Evolutionary conservation across 2,888 invertebrate species (phyloP), one percentile per base, ranked within the genome.

Genomic region (Diarsia rubi): DNA sequence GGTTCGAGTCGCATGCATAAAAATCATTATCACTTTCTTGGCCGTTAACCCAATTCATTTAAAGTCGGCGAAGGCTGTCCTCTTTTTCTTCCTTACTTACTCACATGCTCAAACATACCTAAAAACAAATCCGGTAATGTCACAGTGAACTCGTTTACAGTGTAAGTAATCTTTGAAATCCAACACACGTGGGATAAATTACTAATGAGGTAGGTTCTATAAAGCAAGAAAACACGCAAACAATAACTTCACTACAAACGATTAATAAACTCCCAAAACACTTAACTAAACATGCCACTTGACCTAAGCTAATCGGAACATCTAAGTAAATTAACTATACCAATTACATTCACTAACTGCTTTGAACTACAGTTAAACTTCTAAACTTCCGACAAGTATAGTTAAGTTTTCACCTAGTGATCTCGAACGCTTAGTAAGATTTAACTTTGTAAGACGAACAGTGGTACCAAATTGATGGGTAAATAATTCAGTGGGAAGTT

Each of bases 341-440:
- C 79, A 84, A 87, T 87, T 88, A 81, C 83, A 80, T 52, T 69
- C 67, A 71, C 77, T 83, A 82, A 86, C 79, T 77, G 47, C 69
- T 59, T 24, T 67, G 59, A 88, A 88, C 84, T 80, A 80, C 78
- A 78, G 79, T 86, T 84, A 72, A 83, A 86, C 62, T 85, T 80
- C 44, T n/a, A 31, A 84, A 82, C 74, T 71, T 19, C 47, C 27
- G 65, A 37, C 52, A 77, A 85, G 72, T 69, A 42, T 24, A 67
- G 72, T 76, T 62, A 75, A 71, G 72, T 78, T 80, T 84, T 76
- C 78, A 83, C 80, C 80, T 82, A 74, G 82, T 74, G 79, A 86
- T 79, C 87, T 73, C 8, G 27, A 52, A 62, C 47, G 84, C 73
- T 81, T 54, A 63, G 49, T n/a, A 69, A 81, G 81, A 66, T 70